A percentile compares a stretch with the other conserved stretches of the same genome.
These are phyloP conservation scores for Ameiurus melas DNA, from an alignment of 2,113 vertebrate genomes.

Conservation along the genomic window DNA sequence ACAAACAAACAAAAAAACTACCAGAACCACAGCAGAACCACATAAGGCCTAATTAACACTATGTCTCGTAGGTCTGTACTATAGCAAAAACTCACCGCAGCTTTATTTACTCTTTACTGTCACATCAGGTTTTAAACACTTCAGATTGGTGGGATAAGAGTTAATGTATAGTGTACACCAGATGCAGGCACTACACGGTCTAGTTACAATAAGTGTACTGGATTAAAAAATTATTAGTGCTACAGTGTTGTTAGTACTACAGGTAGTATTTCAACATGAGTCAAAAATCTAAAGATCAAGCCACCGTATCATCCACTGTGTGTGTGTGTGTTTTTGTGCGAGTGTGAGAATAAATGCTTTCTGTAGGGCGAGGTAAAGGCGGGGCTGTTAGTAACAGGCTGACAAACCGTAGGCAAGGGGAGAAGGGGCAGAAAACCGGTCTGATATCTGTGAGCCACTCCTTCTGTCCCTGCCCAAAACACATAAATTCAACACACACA, in stretches of 20 bases:
- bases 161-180: neutral
- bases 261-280: neutral
- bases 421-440: slow-evolving; percentile 45
- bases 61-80: neutral
- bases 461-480: slow-evolving; percentile 43
- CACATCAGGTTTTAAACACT: neutral
- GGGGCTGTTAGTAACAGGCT: slow-evolving; percentile 49
- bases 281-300: slow-evolving; percentile 2
- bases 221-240: neutral
- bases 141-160: neutral
- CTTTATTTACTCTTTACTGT: neutral
- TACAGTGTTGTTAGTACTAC: neutral
- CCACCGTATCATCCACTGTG: neutral
- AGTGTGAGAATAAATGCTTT: slow-evolving; percentile 14
- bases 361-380: slow-evolving; percentile 33
- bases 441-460: slow-evolving; percentile 29
- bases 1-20: neutral
- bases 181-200: neutral
- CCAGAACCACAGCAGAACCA: neutral
- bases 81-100: neutral
- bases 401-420: slow-evolving; percentile 31
- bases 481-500: slow-evolving; percentile 48
- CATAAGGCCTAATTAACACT: neutral
- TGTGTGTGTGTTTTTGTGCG: neutral
- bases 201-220: neutral